These are phyloP conservation scores for Triplophysa dalaica DNA, from an alignment of 2,113 vertebrate genomes.

Conservation along the genomic window DNA sequence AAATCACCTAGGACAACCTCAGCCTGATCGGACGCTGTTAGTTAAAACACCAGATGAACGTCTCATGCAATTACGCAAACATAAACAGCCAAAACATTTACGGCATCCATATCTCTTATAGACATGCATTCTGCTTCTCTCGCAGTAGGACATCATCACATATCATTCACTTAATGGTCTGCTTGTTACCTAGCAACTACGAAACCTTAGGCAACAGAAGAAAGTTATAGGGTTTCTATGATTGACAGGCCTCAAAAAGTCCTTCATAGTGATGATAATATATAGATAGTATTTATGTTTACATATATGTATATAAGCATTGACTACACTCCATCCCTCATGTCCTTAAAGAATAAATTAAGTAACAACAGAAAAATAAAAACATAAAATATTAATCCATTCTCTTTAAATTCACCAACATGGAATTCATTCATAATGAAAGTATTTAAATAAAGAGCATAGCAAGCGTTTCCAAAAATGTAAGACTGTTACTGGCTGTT, in stretches of 20 bases:
- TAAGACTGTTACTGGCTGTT: too few relatives aligned
- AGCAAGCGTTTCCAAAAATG: too few relatives aligned
- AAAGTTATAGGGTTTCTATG: not conserved
- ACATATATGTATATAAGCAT: not conserved
- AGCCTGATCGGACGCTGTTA: not conserved
- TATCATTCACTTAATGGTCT: not conserved
- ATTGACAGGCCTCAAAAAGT: slow-evolving; percentile 11
- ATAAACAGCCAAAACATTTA: not conserved
- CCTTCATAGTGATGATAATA: not conserved
- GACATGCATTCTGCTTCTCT: not conserved
- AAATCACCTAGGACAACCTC: not conserved
- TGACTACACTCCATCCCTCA: not conserved
- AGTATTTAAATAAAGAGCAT: not conserved
- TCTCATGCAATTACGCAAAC: not conserved
- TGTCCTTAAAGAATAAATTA: too few relatives aligned
- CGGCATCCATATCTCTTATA: not conserved
- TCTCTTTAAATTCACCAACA: not conserved
- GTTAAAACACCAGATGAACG: slow-evolving; percentile 4
- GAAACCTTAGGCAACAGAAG: slow-evolving; percentile 16
- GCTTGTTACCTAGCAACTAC: slow-evolving; percentile 30
- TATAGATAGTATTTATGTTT: not conserved
- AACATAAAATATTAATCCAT: not conserved
- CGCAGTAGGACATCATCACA: not conserved
- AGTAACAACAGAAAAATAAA: too few relatives aligned
- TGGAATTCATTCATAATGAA: too few relatives aligned